Percentiles rank a stretch among this genome's conserved stretches.
These are phyloP conservation scores for Cirrhinus mrigala DNA, from an alignment of 2,797 vertebrate genomes.

Conservation along the genomic window DNA sequence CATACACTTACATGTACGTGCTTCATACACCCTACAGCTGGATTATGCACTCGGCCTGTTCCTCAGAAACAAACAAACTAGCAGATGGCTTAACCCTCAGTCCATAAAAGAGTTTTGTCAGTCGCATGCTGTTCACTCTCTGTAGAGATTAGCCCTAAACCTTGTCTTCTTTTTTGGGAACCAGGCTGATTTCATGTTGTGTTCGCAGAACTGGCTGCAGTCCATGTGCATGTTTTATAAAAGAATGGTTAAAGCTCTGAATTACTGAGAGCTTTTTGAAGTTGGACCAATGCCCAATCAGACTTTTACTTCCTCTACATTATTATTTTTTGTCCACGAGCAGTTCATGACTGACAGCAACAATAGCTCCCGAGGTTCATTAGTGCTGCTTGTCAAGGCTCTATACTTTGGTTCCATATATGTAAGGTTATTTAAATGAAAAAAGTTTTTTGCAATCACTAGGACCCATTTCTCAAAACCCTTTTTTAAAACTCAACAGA, in stretches of 20 bases:
- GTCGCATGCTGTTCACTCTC: not conserved
- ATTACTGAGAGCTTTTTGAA: not conserved
- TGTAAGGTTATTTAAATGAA: not conserved
- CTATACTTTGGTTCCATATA: not conserved
- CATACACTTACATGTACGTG: not conserved
- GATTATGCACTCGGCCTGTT: conserved; percentile 19
- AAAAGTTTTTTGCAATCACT: not conserved
- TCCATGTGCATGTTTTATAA: conserved; percentile 9
- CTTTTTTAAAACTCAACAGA: no score
- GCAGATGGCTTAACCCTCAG: conserved; percentile 11
- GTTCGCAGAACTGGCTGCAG: conserved; percentile 6
- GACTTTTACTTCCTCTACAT: conserved; percentile 10
- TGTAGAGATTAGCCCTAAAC: conserved; percentile 17
- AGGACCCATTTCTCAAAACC: no score
- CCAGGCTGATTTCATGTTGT: not conserved
- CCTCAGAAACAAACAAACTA: conserved; percentile 40
- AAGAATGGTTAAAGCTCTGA: conserved; percentile 4
- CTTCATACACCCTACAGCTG: conserved; percentile 12
- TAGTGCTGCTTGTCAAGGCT: not conserved
- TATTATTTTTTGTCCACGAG: not conserved
- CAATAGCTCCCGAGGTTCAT: not conserved
- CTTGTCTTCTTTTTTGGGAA: conserved; percentile 11
- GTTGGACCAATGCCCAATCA: not conserved
- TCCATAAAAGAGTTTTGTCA: conserved; percentile 10
- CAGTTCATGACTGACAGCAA: not conserved